Evolutionary conservation across 1,140 invertebrate genomes (phyloP).

Genomic region (Muscidifurax raptorellus): DNA sequence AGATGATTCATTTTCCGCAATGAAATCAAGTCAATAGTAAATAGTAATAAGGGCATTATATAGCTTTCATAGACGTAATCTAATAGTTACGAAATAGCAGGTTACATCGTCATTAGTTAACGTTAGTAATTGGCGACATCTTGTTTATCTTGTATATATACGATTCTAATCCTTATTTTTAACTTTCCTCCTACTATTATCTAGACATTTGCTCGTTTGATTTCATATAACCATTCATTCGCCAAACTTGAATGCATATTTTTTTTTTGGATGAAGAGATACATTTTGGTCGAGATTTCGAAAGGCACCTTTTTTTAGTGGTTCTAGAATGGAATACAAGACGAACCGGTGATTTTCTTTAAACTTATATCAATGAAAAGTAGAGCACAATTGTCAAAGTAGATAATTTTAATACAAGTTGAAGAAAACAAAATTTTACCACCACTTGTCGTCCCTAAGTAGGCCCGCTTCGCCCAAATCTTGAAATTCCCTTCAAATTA

Average conservation of each 20-base stretch:
- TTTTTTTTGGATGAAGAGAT: constrained; percentile 2
- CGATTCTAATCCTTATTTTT: constrained; percentile 9
- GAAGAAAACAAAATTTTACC: constrained; percentile 13
- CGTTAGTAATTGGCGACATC: constrained; percentile 24
- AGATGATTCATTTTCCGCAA: constrained; percentile 70
- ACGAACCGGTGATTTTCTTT: background rate
- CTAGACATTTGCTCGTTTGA: background rate
- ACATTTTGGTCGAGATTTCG: constrained; percentile 45
- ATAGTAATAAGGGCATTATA: constrained; percentile 18
- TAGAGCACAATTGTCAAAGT: constrained; percentile 35
- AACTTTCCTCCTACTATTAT: background rate
- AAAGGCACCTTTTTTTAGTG: constrained; percentile 46
- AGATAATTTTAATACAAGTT: constrained; percentile 35
- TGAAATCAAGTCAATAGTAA: constrained; percentile 72
- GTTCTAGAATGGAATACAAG: constrained; percentile 30
- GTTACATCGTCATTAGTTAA: constrained; percentile 26
- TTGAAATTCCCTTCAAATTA: background rate
- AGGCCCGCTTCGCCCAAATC: constrained; percentile 8
- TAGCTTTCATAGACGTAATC: constrained; percentile 30
- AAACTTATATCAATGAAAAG: constrained; percentile 21
- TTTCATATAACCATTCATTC: background rate
- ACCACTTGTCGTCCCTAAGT: constrained; percentile 7
- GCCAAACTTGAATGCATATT: background rate
- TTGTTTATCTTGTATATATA: constrained; percentile 15
- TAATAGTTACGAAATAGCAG: constrained; percentile 21